Conservation (phyloP, 2,888 invertebrate genomes). For the Noctua fimbriata region DNA sequence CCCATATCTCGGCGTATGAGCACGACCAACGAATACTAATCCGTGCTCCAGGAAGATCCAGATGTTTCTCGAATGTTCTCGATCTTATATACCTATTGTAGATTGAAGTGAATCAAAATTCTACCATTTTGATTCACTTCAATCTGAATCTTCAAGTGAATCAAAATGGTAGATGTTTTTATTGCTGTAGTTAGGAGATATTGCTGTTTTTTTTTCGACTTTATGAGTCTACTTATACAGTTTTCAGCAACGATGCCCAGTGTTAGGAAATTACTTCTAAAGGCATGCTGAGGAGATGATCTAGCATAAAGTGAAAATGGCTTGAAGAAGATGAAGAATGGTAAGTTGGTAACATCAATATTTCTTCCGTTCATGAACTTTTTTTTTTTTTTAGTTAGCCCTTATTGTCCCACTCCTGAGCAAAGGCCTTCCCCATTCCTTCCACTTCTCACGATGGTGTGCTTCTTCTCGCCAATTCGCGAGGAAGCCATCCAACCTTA, state of each 20-base stretch:
- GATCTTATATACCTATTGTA: conserved; percentile 15
- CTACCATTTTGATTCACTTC: too few species aligned
- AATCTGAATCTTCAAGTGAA: too few species aligned
- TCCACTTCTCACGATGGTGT: too few species aligned
- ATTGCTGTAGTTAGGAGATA: conserved; percentile 5
- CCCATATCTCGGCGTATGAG: conserved; percentile 60
- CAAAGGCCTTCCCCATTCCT: too few species aligned
- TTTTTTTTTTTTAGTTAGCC: too few species aligned
- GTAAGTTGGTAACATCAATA: not conserved
- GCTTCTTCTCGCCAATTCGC: too few species aligned
- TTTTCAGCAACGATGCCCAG: not conserved
- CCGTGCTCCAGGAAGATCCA: conserved; percentile 32
- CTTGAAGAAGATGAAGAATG: not conserved
- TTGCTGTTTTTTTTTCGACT: not conserved
- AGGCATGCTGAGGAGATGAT: not conserved
- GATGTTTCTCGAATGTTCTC: conserved; percentile 42
- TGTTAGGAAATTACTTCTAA: not conserved
- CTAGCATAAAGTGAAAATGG: not conserved
- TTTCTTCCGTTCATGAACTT: not conserved
- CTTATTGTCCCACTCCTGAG: too few species aligned
- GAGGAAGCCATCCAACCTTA: too few species aligned
- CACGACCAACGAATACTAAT: conserved; percentile 64
- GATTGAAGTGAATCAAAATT: conserved; percentile 32
- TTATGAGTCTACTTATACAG: not conserved
- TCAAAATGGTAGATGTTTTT: conserved; percentile 34